Evolutionary conservation across 2,888 invertebrate genomes (phyloP).

Genomic region (Automeris io): DNA sequence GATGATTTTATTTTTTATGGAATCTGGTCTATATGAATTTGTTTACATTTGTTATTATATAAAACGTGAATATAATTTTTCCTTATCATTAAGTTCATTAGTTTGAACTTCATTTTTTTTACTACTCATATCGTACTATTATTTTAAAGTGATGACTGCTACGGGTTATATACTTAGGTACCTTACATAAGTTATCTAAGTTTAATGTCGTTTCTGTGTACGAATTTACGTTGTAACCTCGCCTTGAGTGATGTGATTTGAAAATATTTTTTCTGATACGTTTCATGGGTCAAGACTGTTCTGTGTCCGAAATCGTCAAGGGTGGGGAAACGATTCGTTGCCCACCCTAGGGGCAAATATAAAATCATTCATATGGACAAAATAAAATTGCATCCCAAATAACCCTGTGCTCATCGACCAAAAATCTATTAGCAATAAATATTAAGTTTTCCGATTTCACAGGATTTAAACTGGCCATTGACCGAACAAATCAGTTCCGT

Average conservation of each 20-base stretch:
- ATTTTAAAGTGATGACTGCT: no score
- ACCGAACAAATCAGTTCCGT: constrained; percentile 35
- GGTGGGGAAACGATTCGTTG: constrained; percentile 38
- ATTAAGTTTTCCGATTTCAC: constrained; percentile 76
- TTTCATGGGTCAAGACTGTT: constrained; percentile 42
- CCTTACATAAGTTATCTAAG: no score
- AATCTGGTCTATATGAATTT: no score
- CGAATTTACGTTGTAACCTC: no score
- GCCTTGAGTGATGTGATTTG: constrained; percentile 28
- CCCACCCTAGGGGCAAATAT: constrained; percentile 63
- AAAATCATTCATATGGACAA: constrained; percentile 76
- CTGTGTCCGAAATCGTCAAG: constrained; percentile 56
- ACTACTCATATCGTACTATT: no score
- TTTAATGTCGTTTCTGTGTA: no score
- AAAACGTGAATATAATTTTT: no score
- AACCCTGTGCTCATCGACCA: constrained; percentile 69
- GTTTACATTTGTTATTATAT: no score
- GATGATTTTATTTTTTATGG: no score
- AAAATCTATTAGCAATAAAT: constrained; percentile 78
- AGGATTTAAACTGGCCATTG: constrained; percentile 64
- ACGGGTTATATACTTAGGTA: no score
- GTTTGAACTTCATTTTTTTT: no score
- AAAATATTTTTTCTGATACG: constrained; percentile 32
- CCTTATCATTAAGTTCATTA: no score
- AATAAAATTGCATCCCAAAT: constrained; percentile 76